Evolutionary conservation across 2,888 invertebrate genomes (phyloP).

Genomic region (Brenthis hecate): DNA sequence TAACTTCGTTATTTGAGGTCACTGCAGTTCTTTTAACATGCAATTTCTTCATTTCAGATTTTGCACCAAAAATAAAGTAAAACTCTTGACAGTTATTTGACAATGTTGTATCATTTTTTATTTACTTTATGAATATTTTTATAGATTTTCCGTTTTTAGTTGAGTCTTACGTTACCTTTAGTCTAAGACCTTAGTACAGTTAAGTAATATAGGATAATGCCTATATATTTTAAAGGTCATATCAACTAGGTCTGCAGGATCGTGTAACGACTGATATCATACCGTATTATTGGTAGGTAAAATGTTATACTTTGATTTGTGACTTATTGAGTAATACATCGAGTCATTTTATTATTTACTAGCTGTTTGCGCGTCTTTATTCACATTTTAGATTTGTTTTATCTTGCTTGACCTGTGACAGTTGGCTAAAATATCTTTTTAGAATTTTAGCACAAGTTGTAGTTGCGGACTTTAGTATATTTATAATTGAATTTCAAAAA

Average conservation of each 20-base stretch:
- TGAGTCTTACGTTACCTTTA: not conserved
- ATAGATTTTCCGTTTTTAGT: too few species aligned
- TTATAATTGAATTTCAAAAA: too few species aligned
- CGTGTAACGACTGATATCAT: not conserved
- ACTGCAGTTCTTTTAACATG: conserved; percentile 20
- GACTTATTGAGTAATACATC: too few species aligned
- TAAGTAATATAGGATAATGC: not conserved
- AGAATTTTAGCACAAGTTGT: too few species aligned
- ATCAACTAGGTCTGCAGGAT: conserved; percentile 12
- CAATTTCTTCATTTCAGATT: conserved; percentile 20
- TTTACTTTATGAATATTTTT: not conserved
- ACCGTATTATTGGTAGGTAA: not conserved
- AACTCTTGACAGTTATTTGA: not conserved
- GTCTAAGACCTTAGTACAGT: not conserved
- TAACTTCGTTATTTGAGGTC: conserved; percentile 24
- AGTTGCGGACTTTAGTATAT: too few species aligned
- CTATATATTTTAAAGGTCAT: conserved; percentile 12
- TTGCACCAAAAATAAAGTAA: conserved; percentile 5
- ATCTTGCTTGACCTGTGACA: too few species aligned
- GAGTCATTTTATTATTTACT: too few species aligned
- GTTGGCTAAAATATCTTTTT: too few species aligned
- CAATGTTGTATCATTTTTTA: not conserved
- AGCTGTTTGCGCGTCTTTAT: too few species aligned
- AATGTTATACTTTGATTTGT: too few species aligned
- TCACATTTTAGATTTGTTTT: too few species aligned